A percentile compares a stretch with the other conserved stretches of the same genome.
phyloP scores from a whole-genome alignment of 2,888 invertebrate genomes.

The Linnaemya tessellans region DNA sequence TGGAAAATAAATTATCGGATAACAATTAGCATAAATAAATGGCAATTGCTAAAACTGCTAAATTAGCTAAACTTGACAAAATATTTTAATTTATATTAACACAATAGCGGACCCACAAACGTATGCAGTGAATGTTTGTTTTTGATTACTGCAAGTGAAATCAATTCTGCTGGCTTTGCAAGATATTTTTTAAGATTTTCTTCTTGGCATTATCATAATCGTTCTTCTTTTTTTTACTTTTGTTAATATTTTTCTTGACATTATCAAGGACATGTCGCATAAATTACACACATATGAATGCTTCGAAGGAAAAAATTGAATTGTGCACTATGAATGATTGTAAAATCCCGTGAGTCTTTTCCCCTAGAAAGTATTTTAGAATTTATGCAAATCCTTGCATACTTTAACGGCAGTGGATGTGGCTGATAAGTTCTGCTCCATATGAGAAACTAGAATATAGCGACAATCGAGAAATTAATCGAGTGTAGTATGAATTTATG shows the following conservation, averaged over 20 bases:
- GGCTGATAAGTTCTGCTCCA: not conserved
- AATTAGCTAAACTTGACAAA: constrained; percentile 8
- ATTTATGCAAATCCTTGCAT: constrained; percentile 2
- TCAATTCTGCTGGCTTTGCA: not conserved
- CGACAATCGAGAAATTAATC: no score
- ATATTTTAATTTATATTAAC: not conserved
- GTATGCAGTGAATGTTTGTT: constrained; percentile 37
- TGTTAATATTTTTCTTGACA: not conserved
- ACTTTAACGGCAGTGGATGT: not conserved
- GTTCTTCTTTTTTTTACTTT: not conserved
- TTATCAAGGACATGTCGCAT: constrained; percentile 25
- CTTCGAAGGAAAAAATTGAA: not conserved
- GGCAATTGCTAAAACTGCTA: not conserved
- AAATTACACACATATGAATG: not conserved
- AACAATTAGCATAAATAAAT: constrained; percentile 24
- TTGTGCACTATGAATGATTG: not conserved
- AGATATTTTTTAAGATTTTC: not conserved
- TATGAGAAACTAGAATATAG: no score
- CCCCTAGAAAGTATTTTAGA: not conserved
- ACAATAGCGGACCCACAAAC: constrained; percentile 6
- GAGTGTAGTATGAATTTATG: no score
- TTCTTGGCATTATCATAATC: not conserved
- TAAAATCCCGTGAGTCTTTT: not conserved
- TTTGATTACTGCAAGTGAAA: not conserved
- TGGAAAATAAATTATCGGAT: constrained; percentile 22